Percentiles rank a stretch among this genome's conserved stretches.
phyloP scores from a whole-genome alignment of 2,888 invertebrate genomes.

The Tipula unca region DNA sequence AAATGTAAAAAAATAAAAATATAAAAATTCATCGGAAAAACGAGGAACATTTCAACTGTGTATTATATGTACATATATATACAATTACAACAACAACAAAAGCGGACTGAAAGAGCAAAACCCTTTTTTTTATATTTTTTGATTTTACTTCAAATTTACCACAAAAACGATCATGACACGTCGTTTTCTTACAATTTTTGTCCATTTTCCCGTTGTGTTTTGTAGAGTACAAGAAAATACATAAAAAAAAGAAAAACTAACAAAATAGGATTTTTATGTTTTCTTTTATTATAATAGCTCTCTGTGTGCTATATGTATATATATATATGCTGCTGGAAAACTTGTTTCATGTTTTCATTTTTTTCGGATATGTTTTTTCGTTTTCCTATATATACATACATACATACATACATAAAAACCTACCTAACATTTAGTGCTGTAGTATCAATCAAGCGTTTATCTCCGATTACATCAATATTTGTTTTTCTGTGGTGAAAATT shows the following conservation, averaged over 20 bases:
- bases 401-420: not conserved
- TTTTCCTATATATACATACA: not conserved
- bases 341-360: not conserved
- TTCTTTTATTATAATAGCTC: not conserved
- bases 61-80: not conserved
- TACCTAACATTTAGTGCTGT: not conserved
- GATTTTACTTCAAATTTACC: constrained; percentile 18
- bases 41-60: not conserved
- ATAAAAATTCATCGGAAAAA: not conserved
- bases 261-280: constrained; percentile 14
- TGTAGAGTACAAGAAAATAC: not conserved
- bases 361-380: not conserved
- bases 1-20: not conserved
- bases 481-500: not conserved
- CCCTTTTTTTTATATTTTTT: constrained; percentile 1
- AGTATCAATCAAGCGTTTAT: not conserved
- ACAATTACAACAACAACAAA: not conserved
- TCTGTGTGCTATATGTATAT: not conserved
- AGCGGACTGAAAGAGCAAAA: not conserved
- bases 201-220: constrained; percentile 16
- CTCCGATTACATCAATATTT: not conserved
- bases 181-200: constrained; percentile 19
- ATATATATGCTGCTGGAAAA: not conserved
- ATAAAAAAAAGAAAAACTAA: not conserved
- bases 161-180: constrained; percentile 19